Evolutionary conservation across 37 sponge, comb jelly and placozoan genomes (phyloP), one percentile per base, ranked within the genome.

Genomic region (Bolinopsis microptera): DNA sequence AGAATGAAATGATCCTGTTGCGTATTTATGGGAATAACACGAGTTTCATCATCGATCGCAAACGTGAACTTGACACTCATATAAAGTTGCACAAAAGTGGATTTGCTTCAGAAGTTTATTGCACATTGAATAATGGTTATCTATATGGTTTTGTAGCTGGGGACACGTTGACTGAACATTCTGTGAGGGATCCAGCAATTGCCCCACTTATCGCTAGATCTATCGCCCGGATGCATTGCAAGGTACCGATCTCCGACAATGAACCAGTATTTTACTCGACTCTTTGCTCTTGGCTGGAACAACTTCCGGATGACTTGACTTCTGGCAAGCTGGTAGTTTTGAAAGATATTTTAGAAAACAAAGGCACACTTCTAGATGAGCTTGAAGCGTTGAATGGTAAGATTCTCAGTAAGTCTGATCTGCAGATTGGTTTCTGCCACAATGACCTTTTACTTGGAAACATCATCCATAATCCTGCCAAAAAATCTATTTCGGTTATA

Each of bases 391-490:
- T 93, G 5, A 83, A 92, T 35, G 28, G 34, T 0, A 93, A 94
- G 40, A 76, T 94, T 27, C 9, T 38, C 76, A 0, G 69, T 69
- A n/a, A 38, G 40, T 2, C 86, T 0, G 88, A 74, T 33, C 94
- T 94, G 22, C 94, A 94, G 0, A 69, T 96, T 28, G 95, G 96
- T 0, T 96, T 96, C 94, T 96, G 98, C 38, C 98, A 98, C 83
- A 98, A 98, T 69, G 98, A 98, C 67, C 92, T 95, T 0, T 93
- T 96, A 30, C 72, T 70, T 30, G 95, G 93, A 0, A 98, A 98
- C 75, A n/a, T 98, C 34, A 94, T 98, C 26, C 92, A 86, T 27
- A 92, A 96, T 76, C 74, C 93, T 8, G 22, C 68, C 0, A 93
- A 76, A 76, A 96, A 93, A 38, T 61, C 69, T 16, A 94, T 98